Percentiles rank a stretch among this genome's conserved stretches.
phyloP scores from a whole-genome alignment of 1,140 invertebrate genomes.

The Penaeus chinensis region DNA sequence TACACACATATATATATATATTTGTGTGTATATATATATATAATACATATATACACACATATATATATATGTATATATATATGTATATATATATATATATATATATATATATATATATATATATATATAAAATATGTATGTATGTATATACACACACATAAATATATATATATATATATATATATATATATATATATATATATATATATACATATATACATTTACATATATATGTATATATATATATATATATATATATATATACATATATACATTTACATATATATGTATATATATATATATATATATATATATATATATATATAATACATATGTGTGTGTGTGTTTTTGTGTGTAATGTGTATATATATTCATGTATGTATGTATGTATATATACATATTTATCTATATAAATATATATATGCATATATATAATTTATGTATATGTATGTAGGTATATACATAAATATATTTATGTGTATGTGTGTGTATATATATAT shows the following conservation, averaged over 20 bases:
- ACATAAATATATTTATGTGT: too few species aligned
- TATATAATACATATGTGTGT: too few species aligned
- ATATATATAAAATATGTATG: not conserved
- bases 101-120: not conserved
- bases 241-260: conserved; percentile 44
- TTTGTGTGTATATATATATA: not conserved
- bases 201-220: conserved; percentile 19
- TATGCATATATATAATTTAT: too few species aligned
- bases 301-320: not conserved
- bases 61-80: conserved; percentile 26
- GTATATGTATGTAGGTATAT: too few species aligned
- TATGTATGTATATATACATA: too few species aligned
- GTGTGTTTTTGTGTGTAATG: too few species aligned
- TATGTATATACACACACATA: conserved; percentile 28
- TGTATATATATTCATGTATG: too few species aligned
- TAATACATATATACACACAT: conserved; percentile 14
- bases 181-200: conserved; percentile 18
- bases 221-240: conserved; percentile 38
- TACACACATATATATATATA: conserved; percentile 22
- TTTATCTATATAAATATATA: too few species aligned
- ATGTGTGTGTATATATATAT: too few species aligned
- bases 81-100: conserved; percentile 27
- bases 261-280: not conserved
- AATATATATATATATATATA: conserved; percentile 17
- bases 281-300: conserved; percentile 10